phyloP scores from a whole-genome alignment of 2,888 invertebrate genomes.

The Drosophila eohydei region DNA sequence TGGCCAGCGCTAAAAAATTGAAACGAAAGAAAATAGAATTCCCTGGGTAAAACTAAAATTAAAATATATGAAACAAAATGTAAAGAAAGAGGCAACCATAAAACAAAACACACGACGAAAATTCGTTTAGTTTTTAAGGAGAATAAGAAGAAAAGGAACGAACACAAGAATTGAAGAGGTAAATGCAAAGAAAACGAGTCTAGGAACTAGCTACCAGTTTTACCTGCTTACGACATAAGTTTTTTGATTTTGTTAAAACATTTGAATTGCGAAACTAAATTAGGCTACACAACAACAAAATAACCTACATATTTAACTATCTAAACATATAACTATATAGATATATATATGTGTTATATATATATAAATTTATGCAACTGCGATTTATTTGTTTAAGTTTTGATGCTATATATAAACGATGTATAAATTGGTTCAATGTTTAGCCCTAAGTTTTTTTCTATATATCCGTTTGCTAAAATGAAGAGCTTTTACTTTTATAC shows the following conservation, averaged over 20 bases:
- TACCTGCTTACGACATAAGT: constrained; percentile 82
- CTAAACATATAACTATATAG: constrained; percentile 4
- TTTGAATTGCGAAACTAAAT: constrained; percentile 48
- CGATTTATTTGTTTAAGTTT: constrained; percentile 78
- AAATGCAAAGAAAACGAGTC: constrained; percentile 24
- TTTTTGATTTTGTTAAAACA: constrained; percentile 55
- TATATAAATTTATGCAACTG: constrained; percentile 62
- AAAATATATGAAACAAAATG: constrained; percentile 57
- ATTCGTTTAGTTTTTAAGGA: constrained; percentile 59
- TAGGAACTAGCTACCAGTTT: constrained; percentile 82
- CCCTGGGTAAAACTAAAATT: constrained; percentile 30
- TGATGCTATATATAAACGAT: constrained; percentile 46
- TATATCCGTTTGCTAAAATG: constrained; percentile 39
- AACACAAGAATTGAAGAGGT: constrained; percentile 20
- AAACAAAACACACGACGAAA: constrained; percentile 44
- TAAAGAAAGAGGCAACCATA: constrained; percentile 76
- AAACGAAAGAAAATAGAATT: constrained; percentile 57
- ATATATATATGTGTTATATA: constrained; percentile 20
- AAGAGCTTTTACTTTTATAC: constrained; percentile 59
- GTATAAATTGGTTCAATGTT: constrained; percentile 75
- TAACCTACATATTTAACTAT: constrained; percentile 18
- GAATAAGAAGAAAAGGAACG: constrained; percentile 19
- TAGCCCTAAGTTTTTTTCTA: constrained; percentile 57
- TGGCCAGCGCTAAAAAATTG: constrained; percentile 33
- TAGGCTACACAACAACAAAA: constrained; percentile 25